These are phyloP conservation scores for Globodera rostochiensis DNA, from an alignment of 1,140 invertebrate genomes.

Conservation along the genomic window DNA sequence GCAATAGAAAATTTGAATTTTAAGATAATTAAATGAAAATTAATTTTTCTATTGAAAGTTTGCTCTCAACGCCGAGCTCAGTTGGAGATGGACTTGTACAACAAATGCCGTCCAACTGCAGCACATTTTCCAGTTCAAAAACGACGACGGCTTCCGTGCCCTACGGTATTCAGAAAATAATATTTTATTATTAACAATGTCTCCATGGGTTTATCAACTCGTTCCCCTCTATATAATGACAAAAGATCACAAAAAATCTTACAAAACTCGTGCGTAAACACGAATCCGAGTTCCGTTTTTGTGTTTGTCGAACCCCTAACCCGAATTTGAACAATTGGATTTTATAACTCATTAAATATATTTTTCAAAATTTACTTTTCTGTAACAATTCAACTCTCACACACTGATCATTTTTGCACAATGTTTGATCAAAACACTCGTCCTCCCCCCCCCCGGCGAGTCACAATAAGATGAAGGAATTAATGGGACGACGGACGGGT, in stretches of 20 bases:
- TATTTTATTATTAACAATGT: no score
- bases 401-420: background rate
- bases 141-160: background rate
- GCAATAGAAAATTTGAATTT: background rate
- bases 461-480: conserved; percentile 4
- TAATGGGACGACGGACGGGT: background rate
- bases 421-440: background rate
- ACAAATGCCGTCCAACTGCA: background rate
- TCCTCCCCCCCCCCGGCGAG: background rate
- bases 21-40: background rate
- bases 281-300: no score
- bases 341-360: no score
- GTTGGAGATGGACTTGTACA: no score
- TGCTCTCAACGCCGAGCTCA: background rate
- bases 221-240: no score
- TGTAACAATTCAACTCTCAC: background rate
- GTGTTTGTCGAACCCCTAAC: no score
- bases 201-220: no score
- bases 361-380: no score
- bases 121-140: background rate
- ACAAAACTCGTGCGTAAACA: no score
- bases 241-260: no score
- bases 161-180: background rate
- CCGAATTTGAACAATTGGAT: no score
- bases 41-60: background rate